These are phyloP conservation scores for Craterocephalus amniculus DNA, from an alignment of 2,797 vertebrate genomes.

Conservation along the genomic window DNA sequence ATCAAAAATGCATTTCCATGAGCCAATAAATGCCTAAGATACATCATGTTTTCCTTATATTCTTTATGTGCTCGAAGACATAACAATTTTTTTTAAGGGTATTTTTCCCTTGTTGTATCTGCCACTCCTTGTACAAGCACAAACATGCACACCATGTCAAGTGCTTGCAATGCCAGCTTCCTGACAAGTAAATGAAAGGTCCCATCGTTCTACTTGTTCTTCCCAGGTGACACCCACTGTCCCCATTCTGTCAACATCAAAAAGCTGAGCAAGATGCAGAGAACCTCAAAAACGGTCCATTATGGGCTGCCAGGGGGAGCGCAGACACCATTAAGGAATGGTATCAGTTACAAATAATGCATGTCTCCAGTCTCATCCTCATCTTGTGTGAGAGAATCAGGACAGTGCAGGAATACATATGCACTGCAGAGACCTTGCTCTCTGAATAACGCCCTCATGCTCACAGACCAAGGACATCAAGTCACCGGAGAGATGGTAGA, in stretches of 20 bases:
- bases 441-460: slow-evolving; percentile 50
- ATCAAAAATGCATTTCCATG: slow-evolving; percentile 11
- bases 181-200: slow-evolving; percentile 83
- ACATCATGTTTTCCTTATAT: slow-evolving; percentile 18
- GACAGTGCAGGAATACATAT: slow-evolving; percentile 58
- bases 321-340: slow-evolving; percentile 81
- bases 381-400: slow-evolving; percentile 71
- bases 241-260: slow-evolving; percentile 86
- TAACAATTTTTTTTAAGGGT: slow-evolving; percentile 44
- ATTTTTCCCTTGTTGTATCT: slow-evolving; percentile 62
- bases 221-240: slow-evolving; percentile 82
- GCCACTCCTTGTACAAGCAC: slow-evolving; percentile 56
- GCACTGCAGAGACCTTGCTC: slow-evolving; percentile 57
- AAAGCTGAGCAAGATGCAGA: slow-evolving; percentile 75
- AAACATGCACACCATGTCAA: slow-evolving; percentile 74
- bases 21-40: slow-evolving; percentile 9
- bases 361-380: slow-evolving; percentile 77
- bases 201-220: slow-evolving; percentile 78
- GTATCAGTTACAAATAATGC: slow-evolving; percentile 86
- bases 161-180: slow-evolving; percentile 68
- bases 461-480: slow-evolving; percentile 64
- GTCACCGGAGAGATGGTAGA: slow-evolving; percentile 42
- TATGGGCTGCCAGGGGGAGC: slow-evolving; percentile 80
- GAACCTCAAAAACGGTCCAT: slow-evolving; percentile 84
- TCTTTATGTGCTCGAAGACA: slow-evolving; percentile 16